Evolutionary conservation across 1,140 invertebrate species (phyloP), one percentile per base, ranked within the genome.

Genomic region (Oryzaephilus surinamensis): DNA sequence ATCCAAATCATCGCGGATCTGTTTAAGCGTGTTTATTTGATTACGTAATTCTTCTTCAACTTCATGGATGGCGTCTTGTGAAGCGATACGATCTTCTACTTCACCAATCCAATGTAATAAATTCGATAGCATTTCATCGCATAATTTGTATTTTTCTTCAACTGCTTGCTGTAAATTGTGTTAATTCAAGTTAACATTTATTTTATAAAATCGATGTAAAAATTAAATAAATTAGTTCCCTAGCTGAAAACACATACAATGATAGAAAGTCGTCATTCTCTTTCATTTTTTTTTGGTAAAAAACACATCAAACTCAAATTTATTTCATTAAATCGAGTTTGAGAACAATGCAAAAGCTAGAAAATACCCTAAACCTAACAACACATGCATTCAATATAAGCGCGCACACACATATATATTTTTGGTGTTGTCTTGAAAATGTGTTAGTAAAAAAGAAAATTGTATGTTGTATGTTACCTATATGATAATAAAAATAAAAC

Each of bases 61-160:
- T 64, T 96, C 91, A 50, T 84, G 81, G 19, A 90, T 82, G 14
- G 84, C 77, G 46, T 91, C 85, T 61, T 94, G 87, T 48, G 80
- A 79, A 35, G 90, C 85, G 41, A 97, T 69, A 57, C 81, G 77
- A 43, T 85, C 79, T 66, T 97, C 91, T 4, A 95, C 67, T 44
- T 86, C 80, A 5, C 74, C 72, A 38, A 96, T 79, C 86, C 89
- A 94, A 63, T 89, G 79, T 33, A 93, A 66, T 24, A 96, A 71
- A 61, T 88, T 86, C 21, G 76, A 77, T 24, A 93, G 66, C 28
- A 77, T 81, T 55, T 90, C 84, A 62, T 84, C 84, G 66, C 81
- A 95, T 52, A 84, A 73, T 63, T 79, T 86, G 72, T 93, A 96
- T 60, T 92, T 90, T 58, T 93, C 90, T 65, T 92, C 84, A 47